Evolutionary conservation across 2,888 invertebrate species (phyloP), one percentile per base, ranked within the genome.

Genomic region (Hyles lineata): DNA sequence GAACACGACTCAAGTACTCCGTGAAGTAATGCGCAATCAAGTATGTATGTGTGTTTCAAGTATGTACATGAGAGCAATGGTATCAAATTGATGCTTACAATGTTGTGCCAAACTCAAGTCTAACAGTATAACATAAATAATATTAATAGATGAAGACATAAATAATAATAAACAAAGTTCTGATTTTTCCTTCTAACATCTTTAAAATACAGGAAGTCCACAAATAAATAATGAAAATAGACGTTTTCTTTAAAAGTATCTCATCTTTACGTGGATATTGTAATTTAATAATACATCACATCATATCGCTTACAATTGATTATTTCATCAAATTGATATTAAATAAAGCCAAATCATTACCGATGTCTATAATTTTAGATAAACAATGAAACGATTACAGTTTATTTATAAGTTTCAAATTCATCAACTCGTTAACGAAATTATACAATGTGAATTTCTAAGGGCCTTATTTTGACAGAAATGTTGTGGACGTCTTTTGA

Each of bases 401-500:
- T 32, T 6, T 17, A 35, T 17, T 17, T 23, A 5, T 29, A 63
- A 19, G 9, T 63, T 63, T 1, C 15, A 70, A 52, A 43, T 29
- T 29, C 58, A 58, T 58, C 32, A 70, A 55, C 52, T 29, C 52
- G 15, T 61, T 25, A 21, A 61, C 15, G 21, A 32, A 63, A 43
- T 43, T 29, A 32, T 25, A 67, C 50, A 50, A 67, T 50, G 50
- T 6, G 43, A 50, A 67, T 23, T 23, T 43, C 23, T 17, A 23
- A 67, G 6, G 50, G 21, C 50, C 35, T 67, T 11, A 6, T 17
- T 32, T 35, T 6, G 15, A 17, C 9, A 43, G 17, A 67, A 67
- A 17, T 67, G 21, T 67, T 67, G 15, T 6, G 67, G 7, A 67
- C 67, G 50, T 17, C 35, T 35, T 32, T 50, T 67, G 67, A 50